Evolutionary conservation across 2,113 vertebrate species (phyloP), one percentile per base, ranked within the genome.

Genomic region (Urocitellus parryii): DNA sequence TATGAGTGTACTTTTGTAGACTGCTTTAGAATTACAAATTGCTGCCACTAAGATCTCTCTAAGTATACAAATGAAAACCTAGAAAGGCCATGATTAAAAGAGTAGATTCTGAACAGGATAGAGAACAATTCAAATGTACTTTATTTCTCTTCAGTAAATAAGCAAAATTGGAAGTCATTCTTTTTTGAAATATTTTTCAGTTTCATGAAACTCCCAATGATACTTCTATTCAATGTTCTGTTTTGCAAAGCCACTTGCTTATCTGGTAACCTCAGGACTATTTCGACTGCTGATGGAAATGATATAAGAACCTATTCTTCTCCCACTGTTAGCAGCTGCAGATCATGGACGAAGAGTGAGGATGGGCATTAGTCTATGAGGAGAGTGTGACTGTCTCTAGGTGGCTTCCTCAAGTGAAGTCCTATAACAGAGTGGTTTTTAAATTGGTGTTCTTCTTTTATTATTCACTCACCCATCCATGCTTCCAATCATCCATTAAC

Each of bases 391-490:
- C 68, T 86, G 53, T 58, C 58, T 92, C 72, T 89, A 67, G 56
- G 86, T 92, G 56, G 67, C 92, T 97, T 93, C 97, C 93, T 81
- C 39, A 61, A 88, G 92, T 94, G 93, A 88, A 96, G 91, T 94
- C 88, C 87, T 93, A 70, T 97, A 97, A 88, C 68, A 97, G 78
- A 88, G 88, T 88, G 88, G 94, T 96, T 98, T 97, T 96, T 96
- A 96, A 95, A 91, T 91, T 97, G 72, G 25, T 95, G 72, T 80
- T 94, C 61, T 48, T 85, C 65, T 94, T 58, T 27, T 74, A 45
- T 88, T 92, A 84, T 84, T 94, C 58, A 81, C 9, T 78, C 63
- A 89, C 25, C 76, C 16, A 83, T 32, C 25, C 24, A 81, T 16
- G n/a, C 61, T 58, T 48, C 29, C 61, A 58, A 51, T 11, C 20